Evolutionary conservation across 2,888 invertebrate genomes (phyloP).

Genomic region (Tholera decimalis): DNA sequence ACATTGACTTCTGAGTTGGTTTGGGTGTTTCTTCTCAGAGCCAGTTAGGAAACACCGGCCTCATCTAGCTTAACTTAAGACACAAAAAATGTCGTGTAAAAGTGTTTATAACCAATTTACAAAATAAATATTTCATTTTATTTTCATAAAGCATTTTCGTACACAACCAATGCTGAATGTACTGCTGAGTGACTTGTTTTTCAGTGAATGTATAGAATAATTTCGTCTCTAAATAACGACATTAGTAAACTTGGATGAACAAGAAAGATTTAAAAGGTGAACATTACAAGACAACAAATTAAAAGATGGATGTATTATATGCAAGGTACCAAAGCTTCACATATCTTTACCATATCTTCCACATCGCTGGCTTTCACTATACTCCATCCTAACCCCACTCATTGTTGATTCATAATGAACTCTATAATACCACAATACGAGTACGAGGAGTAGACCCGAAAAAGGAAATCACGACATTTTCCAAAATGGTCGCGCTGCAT

Average conservation of each 20-base stretch:
- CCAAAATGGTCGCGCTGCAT: conserved; percentile 60
- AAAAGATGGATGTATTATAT: background rate
- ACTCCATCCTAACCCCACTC: conserved; percentile 13
- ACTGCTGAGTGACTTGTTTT: background rate
- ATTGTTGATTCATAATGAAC: conserved; percentile 63
- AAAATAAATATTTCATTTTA: too few species aligned
- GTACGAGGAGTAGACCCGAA: conserved; percentile 67
- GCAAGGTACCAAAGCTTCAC: background rate
- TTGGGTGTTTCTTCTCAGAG: too few species aligned
- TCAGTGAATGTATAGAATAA: background rate
- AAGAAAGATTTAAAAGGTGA: background rate
- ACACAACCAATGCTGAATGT: too few species aligned
- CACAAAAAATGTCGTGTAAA: too few species aligned
- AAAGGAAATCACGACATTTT: conserved; percentile 85
- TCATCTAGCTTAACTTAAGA: too few species aligned
- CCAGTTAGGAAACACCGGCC: too few species aligned
- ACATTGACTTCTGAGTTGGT: too few species aligned
- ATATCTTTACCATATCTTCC: background rate
- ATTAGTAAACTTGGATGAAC: background rate
- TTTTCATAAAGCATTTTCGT: too few species aligned
- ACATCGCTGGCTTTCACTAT: conserved; percentile 30
- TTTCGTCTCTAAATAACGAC: background rate
- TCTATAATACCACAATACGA: conserved; percentile 51
- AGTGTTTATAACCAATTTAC: too few species aligned
- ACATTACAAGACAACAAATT: background rate